These are phyloP conservation scores for Heteractis magnifica DNA, from an alignment of 92 coral and sea anemone species.

Conservation along the genomic window DNA sequence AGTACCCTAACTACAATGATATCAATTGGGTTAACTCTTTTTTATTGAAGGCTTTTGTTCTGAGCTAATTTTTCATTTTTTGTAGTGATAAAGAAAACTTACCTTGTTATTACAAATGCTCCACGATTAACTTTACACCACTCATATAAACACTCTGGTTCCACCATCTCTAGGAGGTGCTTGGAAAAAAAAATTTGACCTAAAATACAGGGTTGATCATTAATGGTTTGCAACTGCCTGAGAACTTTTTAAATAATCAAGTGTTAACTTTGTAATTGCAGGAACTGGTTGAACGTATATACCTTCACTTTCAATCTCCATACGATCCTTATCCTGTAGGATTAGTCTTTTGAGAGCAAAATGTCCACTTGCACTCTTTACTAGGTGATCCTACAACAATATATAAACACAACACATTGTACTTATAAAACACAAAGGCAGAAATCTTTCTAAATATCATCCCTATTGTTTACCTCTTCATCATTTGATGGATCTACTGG, in stretches of 20 bases:
- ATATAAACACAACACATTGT: not conserved
- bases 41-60: no score
- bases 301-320: constrained; percentile 58
- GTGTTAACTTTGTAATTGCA: not conserved
- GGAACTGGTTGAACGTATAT: not conserved
- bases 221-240: not conserved
- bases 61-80: no score
- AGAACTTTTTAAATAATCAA: not conserved
- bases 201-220: not conserved
- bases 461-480: constrained; percentile 53
- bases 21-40: no score
- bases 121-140: constrained; percentile 94
- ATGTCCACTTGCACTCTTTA: constrained; percentile 96
- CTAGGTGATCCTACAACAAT: constrained; percentile 70
- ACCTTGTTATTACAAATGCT: constrained; percentile 95
- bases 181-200: constrained; percentile 62
- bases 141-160: constrained; percentile 65
- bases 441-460: no score
- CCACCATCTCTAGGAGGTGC: constrained; percentile 60
- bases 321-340: constrained; percentile 78
- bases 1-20: no score
- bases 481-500: constrained; percentile 69
- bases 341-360: constrained; percentile 85
- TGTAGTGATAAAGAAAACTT: not conserved
- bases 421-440: no score